Evolutionary conservation across 1,140 invertebrate genomes (phyloP), one percentile per base, ranked within the genome.

Genomic region (Zaprionus kolodkinae): DNA sequence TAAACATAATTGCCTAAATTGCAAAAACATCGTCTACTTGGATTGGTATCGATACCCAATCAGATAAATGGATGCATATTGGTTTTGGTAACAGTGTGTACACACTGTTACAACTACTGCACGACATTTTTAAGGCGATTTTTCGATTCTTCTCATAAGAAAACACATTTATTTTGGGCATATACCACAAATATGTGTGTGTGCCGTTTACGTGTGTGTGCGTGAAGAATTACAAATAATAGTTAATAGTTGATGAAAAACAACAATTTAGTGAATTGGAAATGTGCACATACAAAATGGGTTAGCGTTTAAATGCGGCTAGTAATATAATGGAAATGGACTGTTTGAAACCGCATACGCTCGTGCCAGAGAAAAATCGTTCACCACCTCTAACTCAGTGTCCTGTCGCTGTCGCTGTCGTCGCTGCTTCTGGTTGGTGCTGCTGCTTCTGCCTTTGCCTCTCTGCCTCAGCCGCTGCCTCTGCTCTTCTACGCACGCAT

Each of bases 401-500:
- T 77, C 70, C 69, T 72, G 69, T 72, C 57, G 66, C 69, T 72
- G 69, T 72, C 57, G 66, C 56, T 35, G 54, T 67, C 62, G 71
- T 15, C 61, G 54, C 55, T 59, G 71, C 52, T 73, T 59, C 75
- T 71, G 66, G 64, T 64, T 66, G 59, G 40, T 74, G 72, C 59
- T 70, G 64, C 77, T 69, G 66, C 43, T 38, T 57, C 78, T 68
- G 66, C 62, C 65, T 45, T 15, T 45, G 56, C 67, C 55, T 33
- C 45, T 36, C 57, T 64, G 61, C 73, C 63, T n/a, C 76, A 40
- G 70, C 45, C 45, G 35, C 67, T 66, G 68, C 50, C 78, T 50
- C 57, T 62, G 69, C 71, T 75, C 62, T 52, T 83, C 68, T 81
- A 89, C 81, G 85, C 88, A 91, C 87, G 87, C 87, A 91, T 91